Percentiles rank a stretch among this genome's conserved stretches.
phyloP scores from a whole-genome alignment of 2,113 vertebrate species.

The Turdus rufiventris region DNA sequence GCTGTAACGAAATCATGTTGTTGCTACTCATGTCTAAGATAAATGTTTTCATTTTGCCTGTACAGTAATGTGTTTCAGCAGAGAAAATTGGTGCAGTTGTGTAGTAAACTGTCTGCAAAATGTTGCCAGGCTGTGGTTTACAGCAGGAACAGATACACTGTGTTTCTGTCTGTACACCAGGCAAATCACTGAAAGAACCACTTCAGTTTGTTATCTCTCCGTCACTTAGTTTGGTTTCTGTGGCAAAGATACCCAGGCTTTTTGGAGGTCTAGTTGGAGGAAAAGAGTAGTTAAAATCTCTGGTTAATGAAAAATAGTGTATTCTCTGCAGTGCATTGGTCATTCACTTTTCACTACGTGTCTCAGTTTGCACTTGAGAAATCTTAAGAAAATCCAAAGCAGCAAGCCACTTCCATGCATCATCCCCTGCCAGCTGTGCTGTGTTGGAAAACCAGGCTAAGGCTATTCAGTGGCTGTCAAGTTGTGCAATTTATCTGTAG shows the following conservation, averaged over 20 bases:
- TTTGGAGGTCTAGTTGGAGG: neutral
- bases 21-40: neutral
- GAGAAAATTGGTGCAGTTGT: neutral
- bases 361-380: neutral
- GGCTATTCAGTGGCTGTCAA: neutral
- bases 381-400: neutral
- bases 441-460: neutral
- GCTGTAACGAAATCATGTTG: neutral
- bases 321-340: neutral
- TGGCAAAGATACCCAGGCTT: neutral
- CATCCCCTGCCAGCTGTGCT: neutral
- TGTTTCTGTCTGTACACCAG: neutral
- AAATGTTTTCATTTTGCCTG: conserved; percentile 13
- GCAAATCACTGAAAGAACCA: neutral
- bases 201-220: neutral
- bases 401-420: neutral
- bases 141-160: neutral
- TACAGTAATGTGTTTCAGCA: neutral
- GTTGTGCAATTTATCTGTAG: neutral
- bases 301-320: neutral
- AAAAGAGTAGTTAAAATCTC: neutral
- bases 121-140: conserved; percentile 8
- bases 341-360: accelerated
- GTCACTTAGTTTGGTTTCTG: neutral
- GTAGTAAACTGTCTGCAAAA: conserved; percentile 1